phyloP scores from a whole-genome alignment of 2,888 invertebrate species.

The Nomada goodeniana region DNA sequence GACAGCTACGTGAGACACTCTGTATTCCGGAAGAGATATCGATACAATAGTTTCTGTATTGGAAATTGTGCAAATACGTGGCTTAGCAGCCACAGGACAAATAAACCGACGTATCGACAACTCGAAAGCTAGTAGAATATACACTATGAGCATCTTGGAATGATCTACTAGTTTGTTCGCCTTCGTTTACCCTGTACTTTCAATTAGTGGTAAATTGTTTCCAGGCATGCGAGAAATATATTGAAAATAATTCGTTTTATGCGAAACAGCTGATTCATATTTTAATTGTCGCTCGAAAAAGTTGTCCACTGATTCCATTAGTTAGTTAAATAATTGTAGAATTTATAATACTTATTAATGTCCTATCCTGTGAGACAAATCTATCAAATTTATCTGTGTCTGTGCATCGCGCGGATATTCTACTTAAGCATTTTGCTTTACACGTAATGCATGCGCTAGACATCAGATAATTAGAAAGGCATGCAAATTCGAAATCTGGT shows the following conservation, averaged over 20 bases:
- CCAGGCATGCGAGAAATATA: neutral
- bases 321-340: too few species aligned
- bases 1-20: too few species aligned
- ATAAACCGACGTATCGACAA: conserved; percentile 14
- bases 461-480: neutral
- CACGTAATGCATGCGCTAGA: too few species aligned
- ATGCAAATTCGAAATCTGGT: neutral
- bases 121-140: conserved; percentile 8
- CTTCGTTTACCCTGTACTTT: too few species aligned
- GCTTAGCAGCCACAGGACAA: conserved; percentile 13
- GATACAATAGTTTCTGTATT: neutral
- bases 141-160: neutral
- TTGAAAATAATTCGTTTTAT: neutral
- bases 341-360: too few species aligned
- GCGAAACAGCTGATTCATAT: too few species aligned
- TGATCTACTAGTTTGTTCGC: neutral
- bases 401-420: neutral
- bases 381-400: neutral
- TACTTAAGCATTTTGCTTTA: neutral
- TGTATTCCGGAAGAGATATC: too few species aligned
- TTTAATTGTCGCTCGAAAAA: too few species aligned
- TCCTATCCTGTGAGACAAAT: too few species aligned
- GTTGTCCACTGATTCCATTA: too few species aligned
- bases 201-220: neutral
- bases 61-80: neutral